Percentiles rank a stretch among this genome's conserved stretches.
These are phyloP conservation scores for Setophaga petechia DNA, from an alignment of 2,113 vertebrate species.

Conservation along the genomic window DNA sequence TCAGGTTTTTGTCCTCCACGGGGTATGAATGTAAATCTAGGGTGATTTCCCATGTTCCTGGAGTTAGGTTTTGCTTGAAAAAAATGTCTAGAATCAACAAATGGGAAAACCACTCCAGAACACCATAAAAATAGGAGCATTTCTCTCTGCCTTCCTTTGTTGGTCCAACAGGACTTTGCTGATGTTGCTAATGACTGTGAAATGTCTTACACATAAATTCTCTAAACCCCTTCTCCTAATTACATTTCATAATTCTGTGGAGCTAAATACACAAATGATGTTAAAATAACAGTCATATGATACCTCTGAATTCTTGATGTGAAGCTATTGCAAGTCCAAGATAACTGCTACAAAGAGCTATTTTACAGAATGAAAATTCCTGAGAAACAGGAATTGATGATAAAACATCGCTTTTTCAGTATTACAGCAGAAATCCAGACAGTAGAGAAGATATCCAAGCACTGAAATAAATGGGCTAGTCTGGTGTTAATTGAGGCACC, in stretches of 20 bases:
- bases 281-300: slow-evolving; percentile 42
- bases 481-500: background rate
- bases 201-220: background rate
- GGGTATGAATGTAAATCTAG: background rate
- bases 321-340: background rate
- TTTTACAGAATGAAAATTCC: background rate
- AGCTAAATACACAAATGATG: slow-evolving; percentile 11
- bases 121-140: background rate
- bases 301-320: background rate
- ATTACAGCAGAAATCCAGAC: background rate
- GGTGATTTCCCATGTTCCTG: slow-evolving; percentile 49
- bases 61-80: slow-evolving; percentile 6
- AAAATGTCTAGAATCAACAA: slow-evolving; percentile 31
- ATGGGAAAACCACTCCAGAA: slow-evolving; percentile 11
- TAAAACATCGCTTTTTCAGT: background rate
- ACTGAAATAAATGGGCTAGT: background rate
- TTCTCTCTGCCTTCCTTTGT: slow-evolving; percentile 19
- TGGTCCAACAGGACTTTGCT: slow-evolving; percentile 5
- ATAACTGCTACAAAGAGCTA: background rate
- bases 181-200: background rate
- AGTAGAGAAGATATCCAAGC: background rate
- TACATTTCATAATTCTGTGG: slow-evolving; percentile 3
- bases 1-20: background rate
- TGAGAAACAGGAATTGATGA: background rate
- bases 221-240: background rate